phyloP scores from a whole-genome alignment of 2,797 vertebrate species.

The Catamblyrhynchus diadema region DNA sequence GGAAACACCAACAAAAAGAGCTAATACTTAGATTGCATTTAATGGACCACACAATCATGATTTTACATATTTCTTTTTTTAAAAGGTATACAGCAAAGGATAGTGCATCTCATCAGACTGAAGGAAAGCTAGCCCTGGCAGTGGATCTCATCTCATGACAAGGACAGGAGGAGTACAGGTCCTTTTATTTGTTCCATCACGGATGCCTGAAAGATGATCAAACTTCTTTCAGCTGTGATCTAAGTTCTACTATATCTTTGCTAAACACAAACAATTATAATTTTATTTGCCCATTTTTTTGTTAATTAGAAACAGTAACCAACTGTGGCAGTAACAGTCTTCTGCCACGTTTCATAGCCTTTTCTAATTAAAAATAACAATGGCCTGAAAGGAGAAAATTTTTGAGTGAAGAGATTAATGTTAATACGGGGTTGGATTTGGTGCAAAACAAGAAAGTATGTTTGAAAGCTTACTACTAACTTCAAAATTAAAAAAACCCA shows the following conservation, averaged over 20 bases:
- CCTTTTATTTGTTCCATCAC: neutral
- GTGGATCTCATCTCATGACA: neutral
- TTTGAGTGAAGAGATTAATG: neutral
- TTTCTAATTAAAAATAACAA: neutral
- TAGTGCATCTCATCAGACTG: neutral
- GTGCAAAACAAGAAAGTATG: neutral
- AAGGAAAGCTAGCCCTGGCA: neutral
- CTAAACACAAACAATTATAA: neutral
- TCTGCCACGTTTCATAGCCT: neutral
- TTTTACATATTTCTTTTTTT: neutral
- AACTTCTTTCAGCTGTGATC: neutral
- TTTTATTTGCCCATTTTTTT: neutral
- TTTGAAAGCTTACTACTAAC: neutral
- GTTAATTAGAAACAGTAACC: neutral
- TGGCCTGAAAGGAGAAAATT: neutral
- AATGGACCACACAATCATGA: neutral
- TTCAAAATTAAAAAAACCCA: neutral
- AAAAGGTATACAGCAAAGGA: neutral
- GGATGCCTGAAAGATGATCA: neutral
- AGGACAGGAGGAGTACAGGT: neutral
- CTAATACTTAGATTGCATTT: neutral
- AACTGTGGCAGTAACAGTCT: neutral
- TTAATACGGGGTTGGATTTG: neutral
- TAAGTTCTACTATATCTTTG: neutral
- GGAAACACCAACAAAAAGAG: neutral